Evolutionary conservation across 1,140 invertebrate genomes (phyloP).

Genomic region (Heliconius nattereri): DNA sequence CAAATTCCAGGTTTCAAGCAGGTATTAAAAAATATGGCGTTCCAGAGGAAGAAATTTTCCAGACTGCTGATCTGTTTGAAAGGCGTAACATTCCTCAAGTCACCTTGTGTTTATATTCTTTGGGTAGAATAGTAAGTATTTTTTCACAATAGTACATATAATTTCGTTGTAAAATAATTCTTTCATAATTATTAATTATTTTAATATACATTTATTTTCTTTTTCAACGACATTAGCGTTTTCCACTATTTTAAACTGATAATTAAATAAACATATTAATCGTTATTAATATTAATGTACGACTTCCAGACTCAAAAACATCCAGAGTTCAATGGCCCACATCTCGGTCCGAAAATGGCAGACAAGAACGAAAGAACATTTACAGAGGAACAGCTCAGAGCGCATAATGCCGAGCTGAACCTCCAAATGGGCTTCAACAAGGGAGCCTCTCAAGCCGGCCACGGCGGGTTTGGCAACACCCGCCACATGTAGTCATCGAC

Average conservation of each 20-base stretch:
- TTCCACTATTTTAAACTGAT: too few species aligned
- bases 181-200: constrained; percentile 7
- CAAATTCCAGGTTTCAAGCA: constrained; percentile 90
- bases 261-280: too few species aligned
- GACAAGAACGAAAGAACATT: constrained; percentile 96
- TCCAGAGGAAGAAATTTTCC: constrained; percentile 98
- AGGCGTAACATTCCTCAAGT: constrained; percentile 98
- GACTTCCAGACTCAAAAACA: constrained; percentile 93
- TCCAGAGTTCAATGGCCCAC: constrained; percentile 94
- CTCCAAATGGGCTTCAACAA: constrained; percentile 99
- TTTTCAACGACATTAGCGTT: background rate
- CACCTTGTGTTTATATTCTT: constrained; percentile 92
- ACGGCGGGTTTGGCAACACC: constrained; percentile 96
- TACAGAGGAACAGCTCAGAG: constrained; percentile 96
- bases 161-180: constrained; percentile 19
- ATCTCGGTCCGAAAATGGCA: constrained; percentile 96
- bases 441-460: constrained; percentile 92
- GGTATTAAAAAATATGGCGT: constrained; percentile 96
- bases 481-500: constrained; percentile 89
- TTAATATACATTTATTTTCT: background rate
- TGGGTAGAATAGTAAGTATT: constrained; percentile 93
- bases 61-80: constrained; percentile 98
- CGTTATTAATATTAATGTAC: too few species aligned
- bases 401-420: constrained; percentile 93
- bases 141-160: background rate